A percentile compares a stretch with the other conserved stretches of the same genome.
Conservation (phyloP, 2,888 invertebrate species). For the Tachina lurida region DNA sequence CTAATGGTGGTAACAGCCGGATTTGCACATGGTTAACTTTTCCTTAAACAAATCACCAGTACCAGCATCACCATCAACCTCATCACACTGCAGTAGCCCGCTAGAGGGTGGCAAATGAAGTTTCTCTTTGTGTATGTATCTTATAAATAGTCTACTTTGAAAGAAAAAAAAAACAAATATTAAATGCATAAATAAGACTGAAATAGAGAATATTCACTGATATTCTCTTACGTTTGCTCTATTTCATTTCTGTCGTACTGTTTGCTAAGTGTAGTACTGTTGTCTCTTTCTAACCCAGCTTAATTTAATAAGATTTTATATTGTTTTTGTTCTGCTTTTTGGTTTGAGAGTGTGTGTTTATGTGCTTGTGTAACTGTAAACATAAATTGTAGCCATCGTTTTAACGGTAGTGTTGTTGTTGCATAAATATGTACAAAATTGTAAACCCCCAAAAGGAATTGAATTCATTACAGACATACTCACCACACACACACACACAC, state of each 20-base stretch:
- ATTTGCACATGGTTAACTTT: conserved; percentile 69
- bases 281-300: conserved; percentile 46
- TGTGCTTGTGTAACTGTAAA: conserved; percentile 22
- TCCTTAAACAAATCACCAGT: conserved; percentile 48
- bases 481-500: not conserved
- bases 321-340: conserved; percentile 10
- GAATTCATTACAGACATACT: conserved; percentile 33
- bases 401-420: conserved; percentile 35
- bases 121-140: conserved; percentile 14
- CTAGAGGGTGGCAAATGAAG: conserved; percentile 41
- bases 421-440: conserved; percentile 23
- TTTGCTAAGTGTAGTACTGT: not conserved
- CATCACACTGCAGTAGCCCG: not conserved
- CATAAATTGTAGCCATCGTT: conserved; percentile 29
- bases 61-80: not conserved
- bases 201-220: conserved; percentile 3
- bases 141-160: not conserved
- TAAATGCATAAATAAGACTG: conserved; percentile 20
- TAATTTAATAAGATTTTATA: conserved; percentile 46
- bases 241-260: not conserved
- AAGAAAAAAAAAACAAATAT: not conserved
- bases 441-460: conserved; percentile 53
- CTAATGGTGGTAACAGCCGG: conserved; percentile 69
- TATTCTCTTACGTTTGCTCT: conserved; percentile 13
- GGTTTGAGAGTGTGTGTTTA: not conserved